phyloP scores from a whole-genome alignment of 2,797 vertebrate species.

The Australoheros facetus region DNA sequence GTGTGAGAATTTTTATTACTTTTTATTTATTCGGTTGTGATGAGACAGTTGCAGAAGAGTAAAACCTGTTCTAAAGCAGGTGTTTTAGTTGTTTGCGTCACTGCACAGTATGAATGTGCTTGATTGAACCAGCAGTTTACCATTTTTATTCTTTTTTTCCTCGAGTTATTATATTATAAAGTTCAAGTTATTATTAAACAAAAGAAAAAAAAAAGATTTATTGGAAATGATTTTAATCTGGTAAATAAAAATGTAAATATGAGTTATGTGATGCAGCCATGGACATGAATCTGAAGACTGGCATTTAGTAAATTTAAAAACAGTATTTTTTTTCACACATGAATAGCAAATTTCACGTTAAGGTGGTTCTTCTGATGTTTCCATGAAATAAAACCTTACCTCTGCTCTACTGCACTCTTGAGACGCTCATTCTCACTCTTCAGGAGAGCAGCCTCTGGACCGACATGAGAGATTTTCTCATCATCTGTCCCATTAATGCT shows the following conservation, averaged over 20 bases:
- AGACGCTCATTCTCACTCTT: slow-evolving; percentile 91
- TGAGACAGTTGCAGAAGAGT: neutral
- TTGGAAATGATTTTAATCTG: neutral
- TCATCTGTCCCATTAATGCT: slow-evolving; percentile 95
- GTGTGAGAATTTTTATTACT: neutral
- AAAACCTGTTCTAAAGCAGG: neutral
- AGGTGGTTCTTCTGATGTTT: neutral
- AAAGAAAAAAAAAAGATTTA: neutral
- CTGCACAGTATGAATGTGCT: neutral
- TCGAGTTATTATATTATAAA: too few relatives aligned
- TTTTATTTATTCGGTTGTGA: neutral
- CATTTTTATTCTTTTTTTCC: neutral
- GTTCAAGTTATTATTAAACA: neutral
- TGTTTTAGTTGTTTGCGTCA: neutral
- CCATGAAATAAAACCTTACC: slow-evolving; percentile 72
- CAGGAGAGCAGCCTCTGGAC: slow-evolving; percentile 83
- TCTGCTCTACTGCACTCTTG: slow-evolving; percentile 90
- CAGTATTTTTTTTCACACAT: neutral
- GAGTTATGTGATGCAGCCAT: neutral
- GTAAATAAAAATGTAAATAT: neutral
- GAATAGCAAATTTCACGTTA: neutral
- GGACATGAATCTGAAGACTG: neutral
- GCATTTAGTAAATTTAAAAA: neutral
- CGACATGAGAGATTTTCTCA: slow-evolving; percentile 88
- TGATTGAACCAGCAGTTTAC: neutral